Conservation (phyloP, 2,113 vertebrate genomes). For the Bubo scandiacus region DNA sequence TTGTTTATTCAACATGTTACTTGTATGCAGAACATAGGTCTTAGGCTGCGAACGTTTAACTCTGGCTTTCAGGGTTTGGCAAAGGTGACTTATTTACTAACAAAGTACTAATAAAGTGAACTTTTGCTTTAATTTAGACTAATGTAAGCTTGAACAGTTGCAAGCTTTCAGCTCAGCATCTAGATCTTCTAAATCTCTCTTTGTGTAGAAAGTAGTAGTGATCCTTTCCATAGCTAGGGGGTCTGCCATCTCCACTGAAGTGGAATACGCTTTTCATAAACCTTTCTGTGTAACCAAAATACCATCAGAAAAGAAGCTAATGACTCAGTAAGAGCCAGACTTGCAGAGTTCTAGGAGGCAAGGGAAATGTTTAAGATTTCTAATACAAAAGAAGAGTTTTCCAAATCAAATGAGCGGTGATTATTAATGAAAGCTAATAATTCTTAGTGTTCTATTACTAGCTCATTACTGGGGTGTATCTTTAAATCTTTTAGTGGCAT, state of each 20-base stretch:
- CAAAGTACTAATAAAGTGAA: background rate
- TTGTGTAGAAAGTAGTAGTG: background rate
- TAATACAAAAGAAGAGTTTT: background rate
- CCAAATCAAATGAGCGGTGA: background rate
- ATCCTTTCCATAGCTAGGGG: background rate
- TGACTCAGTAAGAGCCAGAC: background rate
- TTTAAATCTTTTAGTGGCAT: background rate
- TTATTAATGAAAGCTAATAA: background rate
- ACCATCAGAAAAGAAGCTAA: background rate
- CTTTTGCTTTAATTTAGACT: background rate
- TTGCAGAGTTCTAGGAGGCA: background rate
- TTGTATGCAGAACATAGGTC: background rate
- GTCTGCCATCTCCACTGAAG: background rate
- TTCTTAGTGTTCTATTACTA: background rate
- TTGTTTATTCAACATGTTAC: background rate
- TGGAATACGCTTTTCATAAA: background rate
- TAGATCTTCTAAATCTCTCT: background rate
- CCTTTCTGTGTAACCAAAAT: background rate
- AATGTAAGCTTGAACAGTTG: background rate
- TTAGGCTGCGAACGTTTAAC: background rate
- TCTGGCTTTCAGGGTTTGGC: background rate
- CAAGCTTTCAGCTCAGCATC: background rate
- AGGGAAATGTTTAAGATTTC: background rate
- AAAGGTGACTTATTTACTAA: background rate
- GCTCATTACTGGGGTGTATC: background rate